These are phyloP conservation scores for Drosophila yakuba DNA, from an alignment of 1,140 invertebrate genomes.

Conservation along the genomic window DNA sequence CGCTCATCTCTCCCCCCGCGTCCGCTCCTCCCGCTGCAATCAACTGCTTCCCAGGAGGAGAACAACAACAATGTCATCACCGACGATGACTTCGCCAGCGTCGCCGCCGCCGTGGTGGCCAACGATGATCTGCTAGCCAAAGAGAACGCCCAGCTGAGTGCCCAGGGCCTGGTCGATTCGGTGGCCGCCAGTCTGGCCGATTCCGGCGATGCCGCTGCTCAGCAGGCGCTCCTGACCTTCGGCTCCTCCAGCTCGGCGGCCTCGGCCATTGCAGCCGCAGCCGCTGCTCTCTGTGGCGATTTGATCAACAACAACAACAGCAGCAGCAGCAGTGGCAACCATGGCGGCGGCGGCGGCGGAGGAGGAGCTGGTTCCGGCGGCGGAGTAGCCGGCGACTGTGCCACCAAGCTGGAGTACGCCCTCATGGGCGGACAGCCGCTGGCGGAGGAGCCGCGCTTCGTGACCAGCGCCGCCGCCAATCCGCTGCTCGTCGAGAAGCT, in stretches of 20 bases:
- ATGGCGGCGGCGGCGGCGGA: constrained; percentile 42
- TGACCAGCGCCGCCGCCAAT: constrained; percentile 78
- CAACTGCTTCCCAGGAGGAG: constrained; percentile 74
- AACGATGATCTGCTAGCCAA: constrained; percentile 70
- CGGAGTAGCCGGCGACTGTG: constrained; percentile 24
- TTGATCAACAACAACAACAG: constrained; percentile 62
- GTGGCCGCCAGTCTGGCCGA: constrained; percentile 66
- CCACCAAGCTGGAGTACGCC: constrained; percentile 52
- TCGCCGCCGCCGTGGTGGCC: constrained; percentile 64
- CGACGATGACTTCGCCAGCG: constrained; percentile 68
- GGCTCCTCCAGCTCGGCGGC: constrained; percentile 54
- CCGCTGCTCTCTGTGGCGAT: constrained; percentile 60
- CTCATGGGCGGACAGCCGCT: constrained; percentile 51
- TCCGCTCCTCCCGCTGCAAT: constrained; percentile 13
- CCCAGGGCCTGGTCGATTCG: constrained; percentile 64
- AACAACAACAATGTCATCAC: constrained; percentile 78
- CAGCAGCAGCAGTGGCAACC: constrained; percentile 64
- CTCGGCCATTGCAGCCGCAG: constrained; percentile 43
- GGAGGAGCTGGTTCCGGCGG: constrained; percentile 17
- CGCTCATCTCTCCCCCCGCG: background rate
- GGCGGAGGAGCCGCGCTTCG: constrained; percentile 71
- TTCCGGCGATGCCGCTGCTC: constrained; percentile 4
- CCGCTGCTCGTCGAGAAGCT: constrained; percentile 81
- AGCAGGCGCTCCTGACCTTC: constrained; percentile 39
- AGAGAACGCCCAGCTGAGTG: constrained; percentile 70